Conservation (phyloP, 2,888 invertebrate genomes). For the Drosophila gaucha region DNA sequence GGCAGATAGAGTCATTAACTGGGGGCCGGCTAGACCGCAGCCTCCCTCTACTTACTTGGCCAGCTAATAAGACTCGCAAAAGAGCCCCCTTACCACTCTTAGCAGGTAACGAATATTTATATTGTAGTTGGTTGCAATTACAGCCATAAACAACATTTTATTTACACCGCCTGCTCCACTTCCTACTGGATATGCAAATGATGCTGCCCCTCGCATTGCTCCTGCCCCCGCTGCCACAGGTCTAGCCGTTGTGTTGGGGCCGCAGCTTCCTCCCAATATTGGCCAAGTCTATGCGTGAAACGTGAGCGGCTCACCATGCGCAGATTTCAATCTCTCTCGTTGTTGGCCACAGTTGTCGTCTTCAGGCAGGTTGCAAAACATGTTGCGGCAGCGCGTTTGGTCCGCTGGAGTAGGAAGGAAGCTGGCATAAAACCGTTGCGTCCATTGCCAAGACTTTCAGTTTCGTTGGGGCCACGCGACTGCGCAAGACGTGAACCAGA, state of each 20-base stretch:
- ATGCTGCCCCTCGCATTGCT: constrained; percentile 19
- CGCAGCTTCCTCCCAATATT: constrained; percentile 32
- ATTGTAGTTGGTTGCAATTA: constrained; percentile 58
- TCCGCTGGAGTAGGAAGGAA: constrained; percentile 66
- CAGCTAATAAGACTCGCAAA: constrained; percentile 21
- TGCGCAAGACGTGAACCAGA: constrained; percentile 50
- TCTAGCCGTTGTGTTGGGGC: constrained; percentile 9
- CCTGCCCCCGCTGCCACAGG: constrained; percentile 10
- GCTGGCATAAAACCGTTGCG: constrained; percentile 83
- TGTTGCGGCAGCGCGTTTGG: constrained; percentile 54
- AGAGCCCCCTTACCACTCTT: background rate
- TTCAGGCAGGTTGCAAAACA: constrained; percentile 72
- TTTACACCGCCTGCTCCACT: constrained; percentile 71
- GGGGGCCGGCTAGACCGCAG: constrained; percentile 2
- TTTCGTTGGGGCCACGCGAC: constrained; percentile 80
- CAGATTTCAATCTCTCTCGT: constrained; percentile 56
- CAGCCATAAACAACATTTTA: constrained; percentile 75
- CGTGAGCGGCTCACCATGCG: constrained; percentile 24
- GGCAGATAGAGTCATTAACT: constrained; percentile 29
- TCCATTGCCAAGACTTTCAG: constrained; percentile 82
- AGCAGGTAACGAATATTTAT: constrained; percentile 44
- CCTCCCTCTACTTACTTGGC: constrained; percentile 17
- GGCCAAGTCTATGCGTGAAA: constrained; percentile 53
- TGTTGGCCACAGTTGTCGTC: constrained; percentile 38
- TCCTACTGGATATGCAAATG: constrained; percentile 79